Evolutionary conservation across 2,113 vertebrate genomes (phyloP), one percentile per base, ranked within the genome.

Genomic region (Clarias magur): DNA sequence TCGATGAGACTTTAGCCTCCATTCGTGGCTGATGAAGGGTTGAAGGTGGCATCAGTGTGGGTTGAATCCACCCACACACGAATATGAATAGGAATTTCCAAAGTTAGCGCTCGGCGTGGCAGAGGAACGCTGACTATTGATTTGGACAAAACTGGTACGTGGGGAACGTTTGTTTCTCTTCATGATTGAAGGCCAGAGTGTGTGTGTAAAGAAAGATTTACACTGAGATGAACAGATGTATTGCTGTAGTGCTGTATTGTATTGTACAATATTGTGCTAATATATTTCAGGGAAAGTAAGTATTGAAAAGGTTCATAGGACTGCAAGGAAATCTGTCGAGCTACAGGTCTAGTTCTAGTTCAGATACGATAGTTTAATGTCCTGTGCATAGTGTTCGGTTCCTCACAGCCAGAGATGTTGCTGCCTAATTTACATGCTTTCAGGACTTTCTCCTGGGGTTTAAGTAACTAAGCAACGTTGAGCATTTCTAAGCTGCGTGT

Each of bases 81-180:
- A 60, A 84, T 83, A 89, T 25, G n/a, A 59, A 84, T 83, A 79
- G 57, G 9, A 90, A 80, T 84, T 83, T 34, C 78, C 23, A 80
- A 86, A 81, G 60, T 38, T 68, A 48, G 42, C 13, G 34, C 42
- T n/a, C 12, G 19, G 42, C 75, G 60, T 54, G 56, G 30, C 10
- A 23, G 38, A 59, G 23, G 75, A 65, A 68, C 17, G 56, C 30
- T 9, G 27, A 63, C 15, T n/a, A 30, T 12, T 17, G 25, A 83
- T 83, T 16, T 27, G 34, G 38, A 68, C 1, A 17, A 5, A 15
- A 16, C 56, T 59, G 34, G 57, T 25, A n/a, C 48, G 23, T 6
- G 1, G 12, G 16, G 30, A 13, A 48, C 1, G 1, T 27, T 42
- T 34, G n/a, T 82, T 67, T 65, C 42, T 83, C 34, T 23, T 63